A percentile compares a stretch with the other conserved stretches of the same genome.
Evolutionary conservation across 2,113 vertebrate genomes (phyloP).

Genomic region (Percopsis transmontana): DNA sequence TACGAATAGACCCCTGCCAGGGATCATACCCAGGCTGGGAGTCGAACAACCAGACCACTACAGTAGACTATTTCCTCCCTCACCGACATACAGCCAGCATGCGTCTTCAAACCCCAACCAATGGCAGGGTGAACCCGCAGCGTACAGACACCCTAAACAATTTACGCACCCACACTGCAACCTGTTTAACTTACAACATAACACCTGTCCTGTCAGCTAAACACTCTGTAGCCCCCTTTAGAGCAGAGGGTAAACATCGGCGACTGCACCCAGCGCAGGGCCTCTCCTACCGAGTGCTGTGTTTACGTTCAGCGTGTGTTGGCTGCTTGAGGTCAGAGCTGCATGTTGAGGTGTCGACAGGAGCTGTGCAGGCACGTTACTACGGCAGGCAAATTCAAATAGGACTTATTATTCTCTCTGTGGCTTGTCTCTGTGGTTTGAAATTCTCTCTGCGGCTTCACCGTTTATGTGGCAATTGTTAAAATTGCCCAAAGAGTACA

Average conservation of each 20-base stretch:
- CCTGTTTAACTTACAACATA: slow-evolving; percentile 69
- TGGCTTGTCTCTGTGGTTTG: too few relatives aligned
- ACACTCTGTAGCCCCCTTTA: slow-evolving; percentile 69
- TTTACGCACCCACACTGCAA: slow-evolving; percentile 62
- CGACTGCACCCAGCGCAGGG: background rate
- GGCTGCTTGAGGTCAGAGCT: background rate
- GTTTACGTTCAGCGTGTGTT: slow-evolving; percentile 57
- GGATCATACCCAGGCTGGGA: too few relatives aligned
- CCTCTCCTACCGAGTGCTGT: slow-evolving; percentile 29
- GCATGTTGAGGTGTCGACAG: background rate
- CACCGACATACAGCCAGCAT: too few relatives aligned
- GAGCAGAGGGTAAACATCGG: slow-evolving; percentile 69
- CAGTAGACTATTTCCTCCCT: too few relatives aligned
- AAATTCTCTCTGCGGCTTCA: background rate
- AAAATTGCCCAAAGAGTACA: too few relatives aligned
- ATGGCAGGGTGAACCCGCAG: slow-evolving; percentile 20
- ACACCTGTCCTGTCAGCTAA: slow-evolving; percentile 70
- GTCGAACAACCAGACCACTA: too few relatives aligned
- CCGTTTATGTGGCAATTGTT: background rate
- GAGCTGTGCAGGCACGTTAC: slow-evolving; percentile 14
- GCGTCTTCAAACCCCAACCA: slow-evolving; percentile 13
- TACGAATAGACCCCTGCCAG: too few relatives aligned
- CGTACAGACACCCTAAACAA: slow-evolving; percentile 60
- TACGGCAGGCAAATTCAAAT: slow-evolving; percentile 33
- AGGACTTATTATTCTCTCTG: too few relatives aligned